Evolutionary conservation across 92 coral and sea anemone genomes (phyloP), one percentile per base, ranked within the genome.

Genomic region (Actinernus sp.): DNA sequence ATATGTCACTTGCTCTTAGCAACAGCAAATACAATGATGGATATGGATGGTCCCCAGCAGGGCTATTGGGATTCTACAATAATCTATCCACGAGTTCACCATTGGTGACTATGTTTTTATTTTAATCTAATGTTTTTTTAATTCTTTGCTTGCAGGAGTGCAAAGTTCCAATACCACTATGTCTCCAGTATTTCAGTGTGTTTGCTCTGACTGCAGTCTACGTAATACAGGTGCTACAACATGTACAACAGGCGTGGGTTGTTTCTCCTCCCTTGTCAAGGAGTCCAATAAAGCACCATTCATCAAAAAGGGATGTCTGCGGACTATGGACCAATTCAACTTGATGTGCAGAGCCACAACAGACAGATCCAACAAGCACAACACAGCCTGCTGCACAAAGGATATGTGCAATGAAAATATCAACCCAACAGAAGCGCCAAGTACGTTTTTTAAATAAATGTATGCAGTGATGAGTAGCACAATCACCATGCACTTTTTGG

Each of bases 271-370:
- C 1, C 73, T 59, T 18, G 58, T 78, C 8, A 63, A 26, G 0
- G 64, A 22, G 3, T 38, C 22, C 3, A 24, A 62, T 34, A 26
- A 65, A 17, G 21, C 37, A 3, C 49, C 65, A 12, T 30, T 47
- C 39, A 50, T 78, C 34, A 66, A n/a, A 36, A 85, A 58, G 26
- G 86, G 91, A 7, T 85, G 91, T 40, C 30, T 85, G 23, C 28
- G 48, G 4, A 45, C 50, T 21, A 46, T 17, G 0, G 36, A 54
- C 23, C 73, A 69, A 12, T 32, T 17, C 6, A 38, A 57, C 30
- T 3, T 63, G 19, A 76, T 28, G 64, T 84, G 90, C 41, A 23
- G 59, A 22, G 76, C 18, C 11, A 41, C 26, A 31, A 1, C 45
- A 4, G 27, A 28, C 23, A 70, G 43, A 26, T 68, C 44, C 61